These are phyloP conservation scores for Nesoenas mayeri DNA, from an alignment of 2,113 vertebrate species.

Conservation along the genomic window DNA sequence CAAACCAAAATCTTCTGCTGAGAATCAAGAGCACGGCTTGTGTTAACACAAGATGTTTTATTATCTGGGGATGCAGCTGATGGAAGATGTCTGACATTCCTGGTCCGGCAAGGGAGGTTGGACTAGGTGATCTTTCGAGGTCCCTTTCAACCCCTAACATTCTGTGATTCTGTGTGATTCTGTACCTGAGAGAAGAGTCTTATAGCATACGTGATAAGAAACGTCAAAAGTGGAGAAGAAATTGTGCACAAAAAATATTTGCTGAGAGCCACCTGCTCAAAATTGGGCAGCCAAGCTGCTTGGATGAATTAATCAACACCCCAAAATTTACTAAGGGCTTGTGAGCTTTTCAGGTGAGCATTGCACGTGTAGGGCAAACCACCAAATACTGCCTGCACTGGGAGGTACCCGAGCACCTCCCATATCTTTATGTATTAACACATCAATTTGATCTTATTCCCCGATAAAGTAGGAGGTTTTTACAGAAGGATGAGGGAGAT, in stretches of 20 bases:
- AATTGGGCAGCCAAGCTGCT: not conserved
- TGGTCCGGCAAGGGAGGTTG: no score
- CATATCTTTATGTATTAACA: accelerated
- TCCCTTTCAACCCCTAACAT: no score
- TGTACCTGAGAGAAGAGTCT: accelerated
- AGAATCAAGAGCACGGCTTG: accelerated
- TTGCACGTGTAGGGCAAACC: accelerated
- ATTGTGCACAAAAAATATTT: not conserved
- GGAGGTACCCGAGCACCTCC: not conserved
- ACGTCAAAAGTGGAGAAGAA: not conserved
- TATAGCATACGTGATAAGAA: not conserved
- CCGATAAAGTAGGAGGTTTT: not conserved
- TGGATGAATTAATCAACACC: not conserved
- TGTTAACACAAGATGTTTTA: not conserved
- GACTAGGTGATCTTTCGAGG: no score
- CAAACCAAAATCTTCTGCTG: not conserved
- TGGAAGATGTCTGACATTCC: not conserved
- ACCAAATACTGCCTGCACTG: accelerated
- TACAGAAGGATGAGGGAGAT: not conserved
- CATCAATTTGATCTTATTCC: not conserved
- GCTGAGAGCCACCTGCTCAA: not conserved
- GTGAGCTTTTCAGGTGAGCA: not conserved
- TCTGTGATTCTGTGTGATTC: no score
- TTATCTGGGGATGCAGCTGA: not conserved
- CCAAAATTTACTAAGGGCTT: not conserved